Conservation (phyloP, 2,113 vertebrate species). For the Alethe castanea region DNA sequence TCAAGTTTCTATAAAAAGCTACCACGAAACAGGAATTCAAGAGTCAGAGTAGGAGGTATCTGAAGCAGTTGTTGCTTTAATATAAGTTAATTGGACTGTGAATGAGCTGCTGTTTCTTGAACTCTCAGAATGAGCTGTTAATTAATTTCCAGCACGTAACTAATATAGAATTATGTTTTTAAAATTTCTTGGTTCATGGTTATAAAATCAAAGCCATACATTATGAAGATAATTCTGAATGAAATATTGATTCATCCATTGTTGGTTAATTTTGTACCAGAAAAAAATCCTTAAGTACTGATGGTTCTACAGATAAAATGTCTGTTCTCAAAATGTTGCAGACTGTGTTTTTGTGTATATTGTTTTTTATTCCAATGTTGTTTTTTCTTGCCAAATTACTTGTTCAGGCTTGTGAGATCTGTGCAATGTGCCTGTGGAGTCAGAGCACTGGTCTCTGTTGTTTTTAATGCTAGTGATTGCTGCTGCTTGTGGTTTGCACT, state of each 20-base stretch:
- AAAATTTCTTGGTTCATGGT: background rate
- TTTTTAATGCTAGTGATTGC: background rate
- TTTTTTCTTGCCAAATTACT: background rate
- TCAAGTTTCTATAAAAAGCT: background rate
- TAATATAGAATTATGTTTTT: background rate
- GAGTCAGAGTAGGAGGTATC: background rate
- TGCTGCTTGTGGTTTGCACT: background rate
- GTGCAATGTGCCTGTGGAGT: rapidly evolving
- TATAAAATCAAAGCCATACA: background rate
- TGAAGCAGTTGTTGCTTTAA: background rate
- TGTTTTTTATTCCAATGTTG: background rate
- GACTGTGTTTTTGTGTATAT: background rate
- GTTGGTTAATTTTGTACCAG: background rate
- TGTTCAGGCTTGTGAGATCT: background rate
- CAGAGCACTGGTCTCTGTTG: rapidly evolving
- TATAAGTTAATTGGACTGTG: background rate
- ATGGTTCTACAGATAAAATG: background rate
- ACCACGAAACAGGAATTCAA: background rate
- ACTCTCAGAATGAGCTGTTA: background rate
- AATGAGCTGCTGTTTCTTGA: background rate
- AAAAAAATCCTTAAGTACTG: background rate
- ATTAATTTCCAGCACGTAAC: background rate
- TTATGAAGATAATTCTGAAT: background rate
- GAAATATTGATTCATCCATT: background rate
- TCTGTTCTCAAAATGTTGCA: background rate